Evolutionary conservation across 2,888 invertebrate genomes (phyloP).

Genomic region (Pandemis cinnamomeana): DNA sequence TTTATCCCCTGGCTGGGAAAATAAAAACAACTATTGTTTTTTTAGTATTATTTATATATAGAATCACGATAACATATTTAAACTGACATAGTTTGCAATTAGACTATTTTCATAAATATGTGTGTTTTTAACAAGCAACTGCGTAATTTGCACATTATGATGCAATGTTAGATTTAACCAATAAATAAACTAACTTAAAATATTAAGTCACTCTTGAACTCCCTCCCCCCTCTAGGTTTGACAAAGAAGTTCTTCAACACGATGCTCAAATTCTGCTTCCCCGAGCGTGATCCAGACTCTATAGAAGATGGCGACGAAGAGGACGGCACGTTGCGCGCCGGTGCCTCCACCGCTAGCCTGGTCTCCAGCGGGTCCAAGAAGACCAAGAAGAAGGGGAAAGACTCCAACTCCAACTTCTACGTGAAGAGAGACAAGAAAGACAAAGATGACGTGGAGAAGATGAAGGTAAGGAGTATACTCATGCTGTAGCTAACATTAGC

Average conservation of each 20-base stretch:
- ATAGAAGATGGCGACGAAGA: constrained; percentile 87
- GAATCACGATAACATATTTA: too few species aligned
- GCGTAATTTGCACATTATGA: too few species aligned
- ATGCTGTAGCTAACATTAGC: too few species aligned
- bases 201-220: too few species aligned
- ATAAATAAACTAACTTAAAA: too few species aligned
- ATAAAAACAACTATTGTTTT: too few species aligned
- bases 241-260: constrained; percentile 99
- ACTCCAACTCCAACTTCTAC: constrained; percentile 95
- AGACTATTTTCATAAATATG: too few species aligned
- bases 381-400: constrained; percentile 84
- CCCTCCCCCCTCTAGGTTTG: constrained; percentile 83
- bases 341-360: constrained; percentile 67
- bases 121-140: too few species aligned
- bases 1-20: too few species aligned
- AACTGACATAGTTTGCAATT: too few species aligned
- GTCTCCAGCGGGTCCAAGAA: constrained; percentile 81
- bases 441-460: constrained; percentile 97
- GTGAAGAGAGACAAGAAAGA: constrained; percentile 94
- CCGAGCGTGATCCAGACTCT: constrained; percentile 94
- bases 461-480: constrained; percentile 87
- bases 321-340: constrained; percentile 68
- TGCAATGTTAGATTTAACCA: too few species aligned
- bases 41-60: too few species aligned
- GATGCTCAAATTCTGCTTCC: constrained; percentile 99